Base-by-base conservation (phyloP, 2,113 vertebrate genomes). In the Coptodon bakossiorum region DNA sequence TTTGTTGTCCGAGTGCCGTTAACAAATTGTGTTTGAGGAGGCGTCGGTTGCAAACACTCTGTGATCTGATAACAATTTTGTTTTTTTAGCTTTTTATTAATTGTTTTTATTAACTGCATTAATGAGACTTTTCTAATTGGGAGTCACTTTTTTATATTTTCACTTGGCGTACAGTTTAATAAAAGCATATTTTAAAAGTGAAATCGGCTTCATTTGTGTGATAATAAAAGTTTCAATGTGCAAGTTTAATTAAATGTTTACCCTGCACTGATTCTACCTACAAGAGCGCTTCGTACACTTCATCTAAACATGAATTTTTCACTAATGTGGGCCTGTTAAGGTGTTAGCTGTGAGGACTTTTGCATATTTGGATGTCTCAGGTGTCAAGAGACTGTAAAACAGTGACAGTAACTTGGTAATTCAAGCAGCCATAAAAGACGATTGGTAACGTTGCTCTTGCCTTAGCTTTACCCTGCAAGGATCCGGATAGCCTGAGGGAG, bases 351-450 rank as follows among this genome's bases (percentile, higher is more conserved):
- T 56, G 36, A 66, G 54, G 82, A 80, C 86, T 12, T 90, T 84
- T 22, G 84, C 80, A 29, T 90, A 54, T 88, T 76, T 66, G 83
- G 82, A 88, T 57, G 79, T 82, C 63, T 92, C 86, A 45, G 34
- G 84, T 90, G 90, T 93, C 91, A 89, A 17, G 84, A 89, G 87
- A 92, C 86, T 48, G 78, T 92, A 91, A 94, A 93, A 88, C 78
- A 34, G 71, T 80, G 87, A 87, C 83, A 88, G 87, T 91, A 86
- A 85, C 92, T 93, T 91, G 91, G 83, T 90, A 93, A 83, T 85
- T 89, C 88, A 81, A 90, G 82, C 85, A 80, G 54, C 56, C 73
- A 86, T 88, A 73, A 87, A 94, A 89, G 83, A 82, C 29, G 38
- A 84, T 85, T 90, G 45, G 85, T 88, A 90, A 88, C 85, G 13